These are phyloP conservation scores for Cheilinus undulatus DNA, from an alignment of 2,113 vertebrate species.

Conservation along the genomic window DNA sequence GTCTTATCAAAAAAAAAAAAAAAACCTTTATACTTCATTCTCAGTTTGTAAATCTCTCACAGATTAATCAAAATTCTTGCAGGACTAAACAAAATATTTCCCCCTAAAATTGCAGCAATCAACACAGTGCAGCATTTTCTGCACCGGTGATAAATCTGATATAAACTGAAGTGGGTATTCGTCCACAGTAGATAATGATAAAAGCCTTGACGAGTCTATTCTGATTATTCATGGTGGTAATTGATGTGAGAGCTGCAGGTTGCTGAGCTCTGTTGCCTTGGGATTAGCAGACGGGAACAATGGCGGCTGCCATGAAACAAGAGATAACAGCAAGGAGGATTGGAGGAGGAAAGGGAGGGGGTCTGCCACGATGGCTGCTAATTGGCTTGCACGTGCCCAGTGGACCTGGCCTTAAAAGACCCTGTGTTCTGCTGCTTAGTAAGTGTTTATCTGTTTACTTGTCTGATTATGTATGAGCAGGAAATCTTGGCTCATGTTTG, in stretches of 20 bases:
- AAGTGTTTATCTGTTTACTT: constrained; percentile 19
- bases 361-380: constrained; percentile 18
- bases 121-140: background rate
- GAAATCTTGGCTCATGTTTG: background rate
- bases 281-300: constrained; percentile 31
- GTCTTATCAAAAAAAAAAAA: too few species aligned
- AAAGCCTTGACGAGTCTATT: background rate
- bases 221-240: constrained; percentile 13
- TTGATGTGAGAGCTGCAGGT: constrained; percentile 24
- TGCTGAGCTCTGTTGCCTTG: constrained; percentile 6
- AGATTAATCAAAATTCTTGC: background rate
- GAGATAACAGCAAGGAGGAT: constrained; percentile 29
- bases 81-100: background rate
- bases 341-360: background rate
- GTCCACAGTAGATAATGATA: background rate
- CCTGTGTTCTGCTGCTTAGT: constrained; percentile 17
- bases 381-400: constrained; percentile 37
- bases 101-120: background rate
- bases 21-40: too few species aligned
- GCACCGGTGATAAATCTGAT: background rate
- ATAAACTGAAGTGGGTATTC: background rate
- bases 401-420: constrained; percentile 32
- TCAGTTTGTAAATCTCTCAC: background rate
- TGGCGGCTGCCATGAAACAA: constrained; percentile 28
- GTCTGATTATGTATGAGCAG: constrained; percentile 5